These are phyloP conservation scores for Pollenia amentaria DNA, from an alignment of 2,888 invertebrate species.

Conservation along the genomic window DNA sequence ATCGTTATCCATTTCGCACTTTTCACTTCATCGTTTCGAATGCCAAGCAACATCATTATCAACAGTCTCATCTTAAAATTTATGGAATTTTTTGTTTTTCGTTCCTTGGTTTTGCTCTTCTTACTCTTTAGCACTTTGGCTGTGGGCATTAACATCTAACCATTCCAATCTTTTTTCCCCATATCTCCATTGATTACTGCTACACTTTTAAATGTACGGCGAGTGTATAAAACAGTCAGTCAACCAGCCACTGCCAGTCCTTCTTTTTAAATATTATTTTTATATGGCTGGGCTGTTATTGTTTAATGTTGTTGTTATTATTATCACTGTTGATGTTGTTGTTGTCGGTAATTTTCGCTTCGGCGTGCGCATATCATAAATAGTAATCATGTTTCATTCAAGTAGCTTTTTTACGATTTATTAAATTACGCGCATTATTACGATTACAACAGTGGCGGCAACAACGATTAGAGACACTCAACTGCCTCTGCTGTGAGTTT, in stretches of 20 bases:
- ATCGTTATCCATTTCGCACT: slow-evolving; percentile 67
- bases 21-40: slow-evolving; percentile 66
- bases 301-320: slow-evolving; percentile 53
- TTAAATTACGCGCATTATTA: slow-evolving; percentile 77
- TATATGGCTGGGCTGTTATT: slow-evolving; percentile 52
- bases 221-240: slow-evolving; percentile 27
- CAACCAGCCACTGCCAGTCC: not conserved
- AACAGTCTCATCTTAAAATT: slow-evolving; percentile 52
- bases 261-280: slow-evolving; percentile 45
- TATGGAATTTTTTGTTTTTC: slow-evolving; percentile 38
- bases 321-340: slow-evolving; percentile 40
- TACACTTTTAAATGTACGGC: not conserved
- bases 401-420: slow-evolving; percentile 78
- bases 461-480: slow-evolving; percentile 74
- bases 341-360: slow-evolving; percentile 73
- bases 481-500: slow-evolving; percentile 58
- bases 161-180: slow-evolving; percentile 32
- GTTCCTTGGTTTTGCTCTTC: slow-evolving; percentile 32
- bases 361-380: slow-evolving; percentile 76
- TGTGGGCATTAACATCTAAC: slow-evolving; percentile 57
- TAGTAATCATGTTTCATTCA: slow-evolving; percentile 78
- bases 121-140: slow-evolving; percentile 56
- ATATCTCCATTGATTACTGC: slow-evolving; percentile 1
- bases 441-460: slow-evolving; percentile 76
- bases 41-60: slow-evolving; percentile 53